phyloP scores from a whole-genome alignment of 2,797 vertebrate species.

The Pipistrellus kuhlii region DNA sequence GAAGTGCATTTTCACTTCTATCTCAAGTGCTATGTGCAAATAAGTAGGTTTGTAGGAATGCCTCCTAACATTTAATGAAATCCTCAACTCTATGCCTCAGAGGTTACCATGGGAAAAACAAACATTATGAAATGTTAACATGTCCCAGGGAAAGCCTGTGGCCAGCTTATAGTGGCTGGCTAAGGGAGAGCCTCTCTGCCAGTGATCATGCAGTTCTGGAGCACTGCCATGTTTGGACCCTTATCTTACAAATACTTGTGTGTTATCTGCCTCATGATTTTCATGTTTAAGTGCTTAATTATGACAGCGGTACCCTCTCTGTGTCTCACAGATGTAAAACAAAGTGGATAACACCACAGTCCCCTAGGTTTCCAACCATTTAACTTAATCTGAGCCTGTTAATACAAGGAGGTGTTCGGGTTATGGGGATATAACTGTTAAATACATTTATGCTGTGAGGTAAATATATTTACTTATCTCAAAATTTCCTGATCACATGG shows the following conservation, averaged over 20 bases:
- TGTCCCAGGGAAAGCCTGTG: neutral
- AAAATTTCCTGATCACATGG: neutral
- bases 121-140: neutral
- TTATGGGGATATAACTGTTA: neutral
- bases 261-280: neutral
- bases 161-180: neutral
- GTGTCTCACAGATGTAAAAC: conserved; percentile 32
- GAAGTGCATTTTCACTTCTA: neutral
- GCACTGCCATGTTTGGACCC: neutral
- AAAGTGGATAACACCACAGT: neutral
- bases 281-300: conserved; percentile 31
- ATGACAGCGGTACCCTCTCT: neutral
- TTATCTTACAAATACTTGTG: neutral
- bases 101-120: neutral
- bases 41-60: neutral
- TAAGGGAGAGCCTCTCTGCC: neutral
- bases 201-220: neutral
- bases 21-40: neutral
- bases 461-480: neutral
- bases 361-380: neutral
- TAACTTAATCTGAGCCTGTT: neutral
- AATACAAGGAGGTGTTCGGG: neutral
- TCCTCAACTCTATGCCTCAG: neutral
- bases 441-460: too few species aligned
- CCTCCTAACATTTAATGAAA: neutral